Base-by-base conservation (phyloP, 1,140 invertebrate species). In the Calycopis cecrops region DNA sequence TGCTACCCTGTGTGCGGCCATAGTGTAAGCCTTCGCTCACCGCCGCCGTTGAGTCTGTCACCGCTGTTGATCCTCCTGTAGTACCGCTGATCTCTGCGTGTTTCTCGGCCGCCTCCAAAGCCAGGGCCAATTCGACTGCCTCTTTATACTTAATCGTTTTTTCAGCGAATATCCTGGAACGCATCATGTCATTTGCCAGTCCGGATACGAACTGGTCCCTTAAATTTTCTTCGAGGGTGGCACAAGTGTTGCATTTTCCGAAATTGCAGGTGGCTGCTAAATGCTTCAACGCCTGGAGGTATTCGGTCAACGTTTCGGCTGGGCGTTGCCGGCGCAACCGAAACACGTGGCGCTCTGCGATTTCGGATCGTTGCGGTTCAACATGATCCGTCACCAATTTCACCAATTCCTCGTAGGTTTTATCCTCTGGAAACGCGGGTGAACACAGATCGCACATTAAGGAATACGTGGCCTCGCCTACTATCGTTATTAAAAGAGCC, bases 401-500 rank as follows among this genome's bases (percentile, higher is more conserved):
- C 3, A 68, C 67, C 9, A 73, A 44, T 44, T 65, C 53, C 11
- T 60, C 62, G 40, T 55, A 67, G 3, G 47, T 44, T 58, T 68
- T 67, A 9, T 48, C 12, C 44, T 72, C 72, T 0, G 69, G 63
- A 18, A 51, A 21, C 0, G 48, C 49, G 0, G 65, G 70, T n/a
- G 68, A 38, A 61, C 73, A 68, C 40, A 73, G 57, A 48, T 73
- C 71, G 35, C 68, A 71, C 71, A 73, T 71, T 18, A 76, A 40
- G 1, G 42, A 10, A 42, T 75, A 69, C 0, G 61, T 67, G 3
- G 35, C 49, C 6, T 66, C 67, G 1, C 67, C 67, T 0, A 71
- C 66, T 6, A 67, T 49, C 0, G 70, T 75, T 17, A 71, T 67
- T 48, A 74, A 56, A 49, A 66, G 38, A 0, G 65, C 18, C 48